Evolutionary conservation across 2,113 vertebrate species (phyloP).

Genomic region (Thymallus thymallus): DNA sequence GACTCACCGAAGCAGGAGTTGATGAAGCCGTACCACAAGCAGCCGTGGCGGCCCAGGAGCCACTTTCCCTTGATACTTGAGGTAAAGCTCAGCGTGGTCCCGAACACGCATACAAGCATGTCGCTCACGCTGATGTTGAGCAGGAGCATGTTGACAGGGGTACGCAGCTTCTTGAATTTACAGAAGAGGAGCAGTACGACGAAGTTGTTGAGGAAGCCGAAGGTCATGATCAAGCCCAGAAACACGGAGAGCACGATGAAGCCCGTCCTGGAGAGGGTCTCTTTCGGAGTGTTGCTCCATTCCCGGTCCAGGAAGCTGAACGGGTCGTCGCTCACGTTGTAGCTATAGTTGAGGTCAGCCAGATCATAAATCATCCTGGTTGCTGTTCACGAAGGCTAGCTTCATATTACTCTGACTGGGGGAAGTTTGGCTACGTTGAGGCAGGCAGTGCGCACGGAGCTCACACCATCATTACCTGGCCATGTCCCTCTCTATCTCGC

Average conservation of each 20-base stretch:
- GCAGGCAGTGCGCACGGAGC: not conserved
- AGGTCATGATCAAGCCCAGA: conserved; percentile 84
- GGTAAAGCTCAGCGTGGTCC: conserved; percentile 85
- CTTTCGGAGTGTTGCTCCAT: conserved; percentile 45
- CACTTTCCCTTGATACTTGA: conserved; percentile 81
- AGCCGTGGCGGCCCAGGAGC: conserved; percentile 81
- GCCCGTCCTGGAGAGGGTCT: conserved; percentile 72
- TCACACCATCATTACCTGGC: not conserved
- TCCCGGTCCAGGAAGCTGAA: conserved; percentile 31
- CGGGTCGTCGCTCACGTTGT: conserved; percentile 62
- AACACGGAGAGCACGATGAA: conserved; percentile 80
- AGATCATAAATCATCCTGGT: conserved; percentile 66
- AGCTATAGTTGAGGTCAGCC: conserved; percentile 62
- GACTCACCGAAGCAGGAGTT: conserved; percentile 89
- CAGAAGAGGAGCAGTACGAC: conserved; percentile 84
- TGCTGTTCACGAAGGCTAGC: conserved; percentile 52
- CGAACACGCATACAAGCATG: conserved; percentile 86
- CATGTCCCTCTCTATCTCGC: not conserved
- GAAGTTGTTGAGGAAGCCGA: conserved; percentile 86
- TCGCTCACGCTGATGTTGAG: conserved; percentile 89
- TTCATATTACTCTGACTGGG: conserved; percentile 11
- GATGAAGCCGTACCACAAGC: conserved; percentile 89
- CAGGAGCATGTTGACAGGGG: conserved; percentile 87
- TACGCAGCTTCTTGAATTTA: conserved; percentile 85
- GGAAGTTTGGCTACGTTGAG: not conserved